phyloP scores from a whole-genome alignment of 2,797 vertebrate species.

The Trachops cirrhosus region DNA sequence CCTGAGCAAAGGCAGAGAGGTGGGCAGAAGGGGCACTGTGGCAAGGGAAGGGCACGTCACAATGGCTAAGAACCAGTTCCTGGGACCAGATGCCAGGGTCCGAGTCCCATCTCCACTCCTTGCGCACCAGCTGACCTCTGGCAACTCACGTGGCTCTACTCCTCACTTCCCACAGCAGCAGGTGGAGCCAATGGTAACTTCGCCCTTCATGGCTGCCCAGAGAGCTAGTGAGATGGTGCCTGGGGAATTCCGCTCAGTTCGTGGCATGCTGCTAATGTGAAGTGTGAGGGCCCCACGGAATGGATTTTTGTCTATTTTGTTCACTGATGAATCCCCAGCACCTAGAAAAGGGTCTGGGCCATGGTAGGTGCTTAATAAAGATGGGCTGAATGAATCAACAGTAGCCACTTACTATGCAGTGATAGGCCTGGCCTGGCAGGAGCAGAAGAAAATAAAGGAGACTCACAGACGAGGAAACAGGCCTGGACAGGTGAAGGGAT shows the following conservation, averaged over 20 bases:
- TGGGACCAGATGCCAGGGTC: background rate
- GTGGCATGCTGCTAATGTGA: background rate
- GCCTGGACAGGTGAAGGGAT: background rate
- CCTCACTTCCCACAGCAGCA: background rate
- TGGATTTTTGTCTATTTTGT: background rate
- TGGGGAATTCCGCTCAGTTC: background rate
- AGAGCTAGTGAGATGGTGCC: background rate
- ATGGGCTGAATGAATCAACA: background rate
- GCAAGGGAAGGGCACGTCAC: background rate
- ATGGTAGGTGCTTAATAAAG: background rate
- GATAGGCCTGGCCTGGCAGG: background rate
- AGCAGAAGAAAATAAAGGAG: background rate
- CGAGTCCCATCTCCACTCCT: background rate
- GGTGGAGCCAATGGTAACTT: background rate
- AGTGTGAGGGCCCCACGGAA: fast-evolving
- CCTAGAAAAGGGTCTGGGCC: background rate
- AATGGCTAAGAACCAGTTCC: background rate
- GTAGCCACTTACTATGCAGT: background rate
- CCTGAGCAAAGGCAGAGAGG: background rate
- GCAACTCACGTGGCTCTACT: background rate
- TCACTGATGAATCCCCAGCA: background rate
- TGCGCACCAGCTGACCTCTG: fast-evolving
- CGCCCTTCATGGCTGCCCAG: fast-evolving
- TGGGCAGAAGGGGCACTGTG: background rate
- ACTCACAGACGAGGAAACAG: background rate